These are phyloP conservation scores for Hirtodrosophila trivittata DNA, from an alignment of 2,888 invertebrate species.

Conservation along the genomic window DNA sequence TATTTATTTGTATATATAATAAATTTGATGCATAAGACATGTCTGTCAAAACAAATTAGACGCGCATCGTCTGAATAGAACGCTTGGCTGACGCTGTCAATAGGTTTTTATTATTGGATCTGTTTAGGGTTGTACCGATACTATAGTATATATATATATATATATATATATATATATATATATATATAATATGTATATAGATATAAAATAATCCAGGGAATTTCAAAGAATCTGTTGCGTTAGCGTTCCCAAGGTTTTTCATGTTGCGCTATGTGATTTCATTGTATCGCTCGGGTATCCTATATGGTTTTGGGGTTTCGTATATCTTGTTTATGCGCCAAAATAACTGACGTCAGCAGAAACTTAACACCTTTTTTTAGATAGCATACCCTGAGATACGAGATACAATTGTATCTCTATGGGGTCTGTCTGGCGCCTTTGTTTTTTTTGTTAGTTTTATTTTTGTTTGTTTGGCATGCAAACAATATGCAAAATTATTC, in stretches of 20 bases:
- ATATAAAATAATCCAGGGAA: no score
- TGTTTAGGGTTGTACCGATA: no score
- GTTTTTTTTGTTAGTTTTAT: no score
- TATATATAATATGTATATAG: no score
- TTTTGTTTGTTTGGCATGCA: slow-evolving; percentile 39
- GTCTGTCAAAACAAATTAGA: slow-evolving; percentile 45
- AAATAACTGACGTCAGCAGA: slow-evolving; percentile 65
- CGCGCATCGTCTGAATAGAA: slow-evolving; percentile 10
- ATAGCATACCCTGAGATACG: slow-evolving; percentile 45
- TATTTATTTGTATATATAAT: no score
- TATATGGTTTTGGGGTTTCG: slow-evolving; percentile 14
- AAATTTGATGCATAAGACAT: no score
- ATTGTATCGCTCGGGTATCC: neutral
- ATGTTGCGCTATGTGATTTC: neutral
- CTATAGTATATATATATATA: no score
- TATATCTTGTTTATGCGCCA: slow-evolving; percentile 1
- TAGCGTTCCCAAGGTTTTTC: no score
- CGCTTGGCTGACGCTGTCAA: slow-evolving; percentile 12
- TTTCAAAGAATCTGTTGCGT: no score
- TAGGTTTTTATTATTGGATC: no score
- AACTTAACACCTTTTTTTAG: slow-evolving; percentile 66
- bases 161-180: no score
- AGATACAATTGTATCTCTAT: slow-evolving; percentile 44
- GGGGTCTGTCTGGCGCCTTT: no score
- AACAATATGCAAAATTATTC: slow-evolving; percentile 75